Evolutionary conservation across 2,797 vertebrate genomes (phyloP).

Genomic region (Rhinoraja longicauda): DNA sequence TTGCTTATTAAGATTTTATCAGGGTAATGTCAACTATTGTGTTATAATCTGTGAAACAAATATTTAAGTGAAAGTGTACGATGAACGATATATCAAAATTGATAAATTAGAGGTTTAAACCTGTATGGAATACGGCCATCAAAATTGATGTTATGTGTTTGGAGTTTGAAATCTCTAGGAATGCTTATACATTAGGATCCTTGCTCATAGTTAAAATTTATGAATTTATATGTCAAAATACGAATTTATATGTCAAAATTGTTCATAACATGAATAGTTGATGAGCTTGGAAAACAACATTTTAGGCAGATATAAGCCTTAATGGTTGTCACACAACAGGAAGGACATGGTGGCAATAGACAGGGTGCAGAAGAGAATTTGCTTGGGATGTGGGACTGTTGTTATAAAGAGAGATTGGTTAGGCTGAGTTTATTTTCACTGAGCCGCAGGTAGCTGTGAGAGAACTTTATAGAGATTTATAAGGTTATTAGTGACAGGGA

Average conservation of each 20-base stretch:
- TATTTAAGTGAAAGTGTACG: not conserved
- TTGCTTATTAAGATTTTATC: not conserved
- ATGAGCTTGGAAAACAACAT: too few species aligned
- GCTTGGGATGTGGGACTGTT: too few species aligned
- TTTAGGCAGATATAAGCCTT: too few species aligned
- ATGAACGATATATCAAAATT: not conserved
- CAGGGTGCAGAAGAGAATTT: too few species aligned
- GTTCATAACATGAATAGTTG: too few species aligned
- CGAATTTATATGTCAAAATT: too few species aligned
- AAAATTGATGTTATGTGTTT: not conserved
- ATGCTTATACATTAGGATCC: not conserved
- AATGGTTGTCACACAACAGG: not conserved
- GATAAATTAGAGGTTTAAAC: not conserved
- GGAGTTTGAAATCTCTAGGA: not conserved
- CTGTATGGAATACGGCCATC: not conserved
- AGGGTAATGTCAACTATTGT: not conserved
- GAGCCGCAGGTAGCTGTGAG: too few species aligned
- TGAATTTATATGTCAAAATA: not conserved
- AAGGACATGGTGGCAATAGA: not conserved
- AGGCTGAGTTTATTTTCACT: too few species aligned
- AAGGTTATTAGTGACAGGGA: too few species aligned
- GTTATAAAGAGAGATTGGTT: too few species aligned
- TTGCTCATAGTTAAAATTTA: not conserved
- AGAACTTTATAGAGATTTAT: too few species aligned
- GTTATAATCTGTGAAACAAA: not conserved